phyloP scores from a whole-genome alignment of 2,888 invertebrate species.

The Timema podura region DNA sequence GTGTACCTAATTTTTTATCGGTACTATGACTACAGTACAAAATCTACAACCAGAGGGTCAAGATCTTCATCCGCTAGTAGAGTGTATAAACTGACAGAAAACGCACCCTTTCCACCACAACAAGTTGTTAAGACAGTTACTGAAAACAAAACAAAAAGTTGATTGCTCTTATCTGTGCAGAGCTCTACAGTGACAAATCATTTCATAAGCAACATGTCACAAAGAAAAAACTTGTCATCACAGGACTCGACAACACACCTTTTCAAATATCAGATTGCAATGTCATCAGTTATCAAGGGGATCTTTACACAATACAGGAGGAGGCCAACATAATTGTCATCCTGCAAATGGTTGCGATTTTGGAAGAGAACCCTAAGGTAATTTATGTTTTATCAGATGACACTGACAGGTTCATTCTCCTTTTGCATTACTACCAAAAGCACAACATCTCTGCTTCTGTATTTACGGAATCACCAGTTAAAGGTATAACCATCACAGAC shows the following conservation, averaged over 20 bases:
- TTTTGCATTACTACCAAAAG: not conserved
- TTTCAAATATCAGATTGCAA: not conserved
- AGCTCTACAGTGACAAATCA: slow-evolving; percentile 1
- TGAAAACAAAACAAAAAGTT: slow-evolving; percentile 5
- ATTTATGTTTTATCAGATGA: not conserved
- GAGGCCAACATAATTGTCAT: not conserved
- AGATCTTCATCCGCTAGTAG: slow-evolving; percentile 11
- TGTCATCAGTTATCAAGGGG: slow-evolving; percentile 6
- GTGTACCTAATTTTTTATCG: slow-evolving; percentile 8
- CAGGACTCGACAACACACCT: slow-evolving; percentile 6
- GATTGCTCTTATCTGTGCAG: slow-evolving; percentile 7
- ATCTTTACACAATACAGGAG: slow-evolving; percentile 3
- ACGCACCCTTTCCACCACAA: slow-evolving; percentile 8
- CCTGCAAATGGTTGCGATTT: slow-evolving; percentile 1
- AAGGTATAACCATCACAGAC: not conserved
- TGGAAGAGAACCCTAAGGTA: slow-evolving; percentile 3
- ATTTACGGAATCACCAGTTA: not conserved
- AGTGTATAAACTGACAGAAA: slow-evolving; percentile 5
- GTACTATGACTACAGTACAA: slow-evolving; percentile 14
- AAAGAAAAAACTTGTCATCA: not conserved
- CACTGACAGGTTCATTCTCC: not conserved
- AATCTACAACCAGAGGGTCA: slow-evolving; percentile 7
- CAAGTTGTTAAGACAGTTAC: slow-evolving; percentile 10
- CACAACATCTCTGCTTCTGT: not conserved
- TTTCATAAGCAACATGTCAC: not conserved